phyloP scores from a whole-genome alignment of 1,140 invertebrate genomes.

The Trialeurodes vaporariorum region DNA sequence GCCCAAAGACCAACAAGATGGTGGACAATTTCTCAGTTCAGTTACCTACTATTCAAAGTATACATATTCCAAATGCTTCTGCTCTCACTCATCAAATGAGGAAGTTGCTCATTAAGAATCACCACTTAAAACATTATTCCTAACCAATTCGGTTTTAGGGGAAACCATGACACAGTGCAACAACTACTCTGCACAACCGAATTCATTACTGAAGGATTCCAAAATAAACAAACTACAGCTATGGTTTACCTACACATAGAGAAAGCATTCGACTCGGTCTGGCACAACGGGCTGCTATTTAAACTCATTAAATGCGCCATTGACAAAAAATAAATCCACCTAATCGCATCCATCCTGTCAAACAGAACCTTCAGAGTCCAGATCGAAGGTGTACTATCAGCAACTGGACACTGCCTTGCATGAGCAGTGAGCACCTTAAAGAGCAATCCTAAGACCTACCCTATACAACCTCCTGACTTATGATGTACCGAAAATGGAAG shows the following conservation, averaged over 20 bases:
- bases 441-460: slow-evolving; percentile 9
- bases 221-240: slow-evolving; percentile 25
- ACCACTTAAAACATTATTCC: too few relatives aligned
- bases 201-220: slow-evolving; percentile 28
- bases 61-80: too few relatives aligned
- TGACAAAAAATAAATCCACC: neutral
- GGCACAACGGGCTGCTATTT: slow-evolving; percentile 30
- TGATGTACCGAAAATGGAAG: slow-evolving; percentile 2
- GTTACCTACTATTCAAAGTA: too few relatives aligned
- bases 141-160: slow-evolving; percentile 33
- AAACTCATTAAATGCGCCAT: slow-evolving; percentile 25
- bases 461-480: slow-evolving; percentile 12
- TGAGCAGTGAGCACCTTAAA: slow-evolving; percentile 17
- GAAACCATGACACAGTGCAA: slow-evolving; percentile 28
- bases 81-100: too few relatives aligned
- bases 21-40: too few relatives aligned
- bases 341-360: slow-evolving; percentile 12
- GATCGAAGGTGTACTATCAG: neutral
- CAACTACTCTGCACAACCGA: slow-evolving; percentile 31
- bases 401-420: neutral
- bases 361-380: slow-evolving; percentile 6
- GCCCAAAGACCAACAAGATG: too few relatives aligned
- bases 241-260: slow-evolving; percentile 32
- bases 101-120: too few relatives aligned
- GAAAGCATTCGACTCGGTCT: slow-evolving; percentile 35